Conservation (phyloP, 2,888 invertebrate species). For the Amphipyra tragopoginis region DNA sequence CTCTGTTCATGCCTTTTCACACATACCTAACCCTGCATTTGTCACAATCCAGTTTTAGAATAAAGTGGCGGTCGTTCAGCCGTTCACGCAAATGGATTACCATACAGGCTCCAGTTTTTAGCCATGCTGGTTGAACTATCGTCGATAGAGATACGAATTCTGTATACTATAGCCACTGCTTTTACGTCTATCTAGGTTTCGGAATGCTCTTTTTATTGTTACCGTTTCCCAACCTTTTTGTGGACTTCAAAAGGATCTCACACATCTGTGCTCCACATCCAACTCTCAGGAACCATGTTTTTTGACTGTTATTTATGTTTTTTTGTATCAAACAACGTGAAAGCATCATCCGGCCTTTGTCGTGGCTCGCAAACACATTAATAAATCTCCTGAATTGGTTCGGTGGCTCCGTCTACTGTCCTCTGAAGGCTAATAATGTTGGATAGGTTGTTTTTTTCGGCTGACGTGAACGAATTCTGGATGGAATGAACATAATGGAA, state of each 20-base stretch:
- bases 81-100: constrained; percentile 32
- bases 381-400: constrained; percentile 75
- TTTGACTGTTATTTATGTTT: constrained; percentile 70
- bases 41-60: constrained; percentile 13
- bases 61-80: constrained; percentile 17
- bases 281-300: constrained; percentile 64
- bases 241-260: constrained; percentile 58
- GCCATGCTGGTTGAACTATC: constrained; percentile 21
- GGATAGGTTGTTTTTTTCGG: constrained; percentile 66
- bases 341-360: constrained; percentile 61
- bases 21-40: constrained; percentile 9
- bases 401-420: constrained; percentile 55
- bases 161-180: constrained; percentile 26
- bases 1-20: not conserved
- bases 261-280: constrained; percentile 55
- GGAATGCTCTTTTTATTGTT: constrained; percentile 29
- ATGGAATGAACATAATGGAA: constrained; percentile 27
- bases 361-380: constrained; percentile 73
- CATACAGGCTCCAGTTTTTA: constrained; percentile 37
- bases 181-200: constrained; percentile 27
- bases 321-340: constrained; percentile 64
- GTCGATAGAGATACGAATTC: constrained; percentile 28
- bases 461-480: constrained; percentile 27
- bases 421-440: constrained; percentile 53
- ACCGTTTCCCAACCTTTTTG: constrained; percentile 43